Conservation (phyloP, 1,140 invertebrate genomes). For the Zaprionus capensis region DNA sequence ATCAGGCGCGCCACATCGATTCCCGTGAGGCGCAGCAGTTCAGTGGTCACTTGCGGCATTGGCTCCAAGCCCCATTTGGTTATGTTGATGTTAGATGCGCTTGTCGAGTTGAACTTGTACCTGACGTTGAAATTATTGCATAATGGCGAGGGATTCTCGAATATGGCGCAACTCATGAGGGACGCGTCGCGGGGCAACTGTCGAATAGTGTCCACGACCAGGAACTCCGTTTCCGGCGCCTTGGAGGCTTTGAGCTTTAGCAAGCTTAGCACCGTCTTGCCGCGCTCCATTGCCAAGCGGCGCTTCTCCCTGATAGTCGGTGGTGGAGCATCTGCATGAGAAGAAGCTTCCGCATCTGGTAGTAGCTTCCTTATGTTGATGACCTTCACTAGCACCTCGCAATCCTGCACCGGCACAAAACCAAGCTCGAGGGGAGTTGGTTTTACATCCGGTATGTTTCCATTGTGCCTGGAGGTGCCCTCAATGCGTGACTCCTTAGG, state of each 20-base stretch:
- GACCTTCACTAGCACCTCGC: slow-evolving; percentile 13
- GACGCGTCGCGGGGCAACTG: slow-evolving; percentile 35
- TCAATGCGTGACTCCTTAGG: background rate
- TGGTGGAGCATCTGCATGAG: background rate
- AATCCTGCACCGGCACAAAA: slow-evolving; percentile 13
- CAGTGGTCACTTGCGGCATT: slow-evolving; percentile 35
- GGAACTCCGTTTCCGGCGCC: slow-evolving; percentile 26
- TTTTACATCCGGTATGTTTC: background rate
- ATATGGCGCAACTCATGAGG: slow-evolving; percentile 26
- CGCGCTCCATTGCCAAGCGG: slow-evolving; percentile 28
- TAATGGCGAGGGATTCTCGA: slow-evolving; percentile 63
- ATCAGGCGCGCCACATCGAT: slow-evolving; percentile 41
- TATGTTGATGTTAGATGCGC: slow-evolving; percentile 38
- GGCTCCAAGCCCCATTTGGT: slow-evolving; percentile 59
- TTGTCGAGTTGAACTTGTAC: slow-evolving; percentile 62
- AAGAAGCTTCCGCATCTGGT: too few relatives aligned
- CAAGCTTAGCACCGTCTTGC: slow-evolving; percentile 9
- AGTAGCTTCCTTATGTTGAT: slow-evolving; percentile 26
- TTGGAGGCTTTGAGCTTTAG: slow-evolving; percentile 16
- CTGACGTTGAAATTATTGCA: slow-evolving; percentile 61
- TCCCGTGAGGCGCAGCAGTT: slow-evolving; percentile 51
- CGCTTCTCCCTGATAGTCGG: slow-evolving; percentile 36
- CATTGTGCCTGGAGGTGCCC: background rate
- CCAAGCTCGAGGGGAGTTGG: background rate
- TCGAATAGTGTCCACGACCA: slow-evolving; percentile 56